phyloP scores from a whole-genome alignment of 2,888 invertebrate genomes.

The Latrodectus hesperus region DNA sequence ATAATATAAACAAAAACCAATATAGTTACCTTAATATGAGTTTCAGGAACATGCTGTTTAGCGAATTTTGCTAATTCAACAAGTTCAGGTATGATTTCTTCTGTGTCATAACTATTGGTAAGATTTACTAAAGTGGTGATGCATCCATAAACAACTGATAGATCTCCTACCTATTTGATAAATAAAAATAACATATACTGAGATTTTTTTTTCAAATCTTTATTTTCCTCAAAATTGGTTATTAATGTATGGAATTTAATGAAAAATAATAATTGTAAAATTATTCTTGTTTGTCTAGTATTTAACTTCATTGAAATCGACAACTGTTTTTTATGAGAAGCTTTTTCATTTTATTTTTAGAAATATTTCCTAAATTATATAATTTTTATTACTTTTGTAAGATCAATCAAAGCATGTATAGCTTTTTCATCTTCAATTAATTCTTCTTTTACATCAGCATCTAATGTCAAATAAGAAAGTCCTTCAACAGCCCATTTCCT shows the following conservation, averaged over 20 bases:
- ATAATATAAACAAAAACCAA: background rate
- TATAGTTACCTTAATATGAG: slow-evolving; percentile 79
- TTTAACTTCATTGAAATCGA: background rate
- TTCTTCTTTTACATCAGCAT: slow-evolving; percentile 99
- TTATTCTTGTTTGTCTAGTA: background rate
- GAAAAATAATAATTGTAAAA: slow-evolving; percentile 2
- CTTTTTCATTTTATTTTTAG: background rate
- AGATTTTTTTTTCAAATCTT: no score
- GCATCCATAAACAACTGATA: slow-evolving; percentile 91
- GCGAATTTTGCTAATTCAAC: slow-evolving; percentile 98
- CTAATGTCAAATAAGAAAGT: slow-evolving; percentile 94
- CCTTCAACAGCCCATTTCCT: slow-evolving; percentile 98
- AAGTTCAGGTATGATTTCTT: slow-evolving; percentile 96
- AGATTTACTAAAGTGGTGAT: slow-evolving; percentile 96
- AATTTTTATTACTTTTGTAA: slow-evolving; percentile 81
- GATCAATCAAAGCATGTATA: slow-evolving; percentile 88
- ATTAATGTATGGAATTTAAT: no score
- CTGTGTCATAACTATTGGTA: slow-evolving; percentile 98
- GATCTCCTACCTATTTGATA: slow-evolving; percentile 81
- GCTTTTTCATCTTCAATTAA: slow-evolving; percentile 89
- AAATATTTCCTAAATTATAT: background rate
- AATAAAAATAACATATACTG: slow-evolving; percentile 24
- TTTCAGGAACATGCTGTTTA: slow-evolving; percentile 98
- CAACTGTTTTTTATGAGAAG: no score
- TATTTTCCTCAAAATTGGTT: no score